A percentile compares a stretch with the other conserved stretches of the same genome.
phyloP scores from a whole-genome alignment of 2,888 invertebrate genomes.

The Norana najaformis region DNA sequence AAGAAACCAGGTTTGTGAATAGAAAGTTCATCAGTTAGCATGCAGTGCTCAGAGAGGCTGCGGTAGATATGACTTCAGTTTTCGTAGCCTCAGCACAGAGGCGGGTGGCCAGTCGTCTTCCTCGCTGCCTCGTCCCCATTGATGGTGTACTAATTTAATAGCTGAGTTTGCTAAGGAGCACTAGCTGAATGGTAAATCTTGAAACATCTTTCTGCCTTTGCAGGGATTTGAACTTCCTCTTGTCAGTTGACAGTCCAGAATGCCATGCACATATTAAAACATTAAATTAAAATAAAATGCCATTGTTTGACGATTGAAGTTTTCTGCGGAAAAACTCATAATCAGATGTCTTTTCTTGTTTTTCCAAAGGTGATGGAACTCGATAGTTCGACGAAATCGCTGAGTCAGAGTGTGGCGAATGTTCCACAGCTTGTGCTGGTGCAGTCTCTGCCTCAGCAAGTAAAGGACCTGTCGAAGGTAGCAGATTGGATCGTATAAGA shows the following conservation, averaged over 20 bases:
- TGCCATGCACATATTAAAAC: no score
- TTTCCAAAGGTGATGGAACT: slow-evolving; percentile 15
- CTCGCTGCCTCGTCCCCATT: background rate
- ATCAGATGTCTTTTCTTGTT: background rate
- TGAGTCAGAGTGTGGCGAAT: slow-evolving; percentile 27
- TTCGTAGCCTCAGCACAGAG: background rate
- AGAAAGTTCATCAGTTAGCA: background rate
- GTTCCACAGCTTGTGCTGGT: slow-evolving; percentile 18
- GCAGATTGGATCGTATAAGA: background rate
- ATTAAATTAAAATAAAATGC: no score
- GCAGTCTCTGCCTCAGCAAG: slow-evolving; percentile 29
- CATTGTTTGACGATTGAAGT: background rate
- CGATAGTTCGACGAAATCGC: slow-evolving; percentile 10
- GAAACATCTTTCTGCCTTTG: no score
- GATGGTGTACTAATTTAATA: no score
- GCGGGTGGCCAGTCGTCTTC: background rate
- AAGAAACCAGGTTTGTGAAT: slow-evolving; percentile 23
- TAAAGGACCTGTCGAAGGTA: slow-evolving; percentile 32
- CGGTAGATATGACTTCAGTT: background rate
- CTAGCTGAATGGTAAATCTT: no score
- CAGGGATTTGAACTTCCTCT: no score
- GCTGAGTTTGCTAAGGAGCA: no score
- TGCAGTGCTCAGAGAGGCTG: no score
- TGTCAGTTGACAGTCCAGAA: no score
- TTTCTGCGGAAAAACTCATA: background rate